Conservation (phyloP, 2,797 vertebrate genomes). For the Coluber constrictor region DNA sequence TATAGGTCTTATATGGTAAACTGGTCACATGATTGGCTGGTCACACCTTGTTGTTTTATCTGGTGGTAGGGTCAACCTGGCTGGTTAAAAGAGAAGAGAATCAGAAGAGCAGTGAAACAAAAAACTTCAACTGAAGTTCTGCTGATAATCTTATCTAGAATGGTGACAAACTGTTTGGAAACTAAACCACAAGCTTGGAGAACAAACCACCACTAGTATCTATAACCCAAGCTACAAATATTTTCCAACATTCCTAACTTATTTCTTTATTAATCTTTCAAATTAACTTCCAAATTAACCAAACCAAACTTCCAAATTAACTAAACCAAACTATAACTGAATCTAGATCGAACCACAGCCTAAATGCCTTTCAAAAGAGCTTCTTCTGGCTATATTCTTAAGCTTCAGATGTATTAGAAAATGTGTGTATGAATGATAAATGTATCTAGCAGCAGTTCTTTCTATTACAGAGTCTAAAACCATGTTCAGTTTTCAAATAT, state of each 20-base stretch:
- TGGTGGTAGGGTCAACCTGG: too few relatives aligned
- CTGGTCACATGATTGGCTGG: too few relatives aligned
- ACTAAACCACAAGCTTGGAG: background rate
- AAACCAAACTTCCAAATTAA: background rate
- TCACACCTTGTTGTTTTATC: too few relatives aligned
- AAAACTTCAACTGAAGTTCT: background rate
- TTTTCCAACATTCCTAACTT: background rate
- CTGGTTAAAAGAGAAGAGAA: too few relatives aligned
- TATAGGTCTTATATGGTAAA: background rate
- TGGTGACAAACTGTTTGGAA: background rate
- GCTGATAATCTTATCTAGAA: background rate
- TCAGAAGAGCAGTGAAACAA: too few relatives aligned
- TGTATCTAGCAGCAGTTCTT: background rate
- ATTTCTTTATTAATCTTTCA: background rate
- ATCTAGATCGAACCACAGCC: background rate
- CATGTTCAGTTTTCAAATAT: conserved; percentile 20
- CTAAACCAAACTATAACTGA: background rate
- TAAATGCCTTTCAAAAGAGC: background rate
- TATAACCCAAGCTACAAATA: background rate
- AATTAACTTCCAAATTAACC: background rate
- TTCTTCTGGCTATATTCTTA: background rate
- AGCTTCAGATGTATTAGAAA: background rate
- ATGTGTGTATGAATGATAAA: background rate
- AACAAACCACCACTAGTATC: background rate
- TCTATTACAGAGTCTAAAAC: background rate